Base-by-base conservation (phyloP, 2,113 vertebrate species). In the Carassius gibelio region DNA sequence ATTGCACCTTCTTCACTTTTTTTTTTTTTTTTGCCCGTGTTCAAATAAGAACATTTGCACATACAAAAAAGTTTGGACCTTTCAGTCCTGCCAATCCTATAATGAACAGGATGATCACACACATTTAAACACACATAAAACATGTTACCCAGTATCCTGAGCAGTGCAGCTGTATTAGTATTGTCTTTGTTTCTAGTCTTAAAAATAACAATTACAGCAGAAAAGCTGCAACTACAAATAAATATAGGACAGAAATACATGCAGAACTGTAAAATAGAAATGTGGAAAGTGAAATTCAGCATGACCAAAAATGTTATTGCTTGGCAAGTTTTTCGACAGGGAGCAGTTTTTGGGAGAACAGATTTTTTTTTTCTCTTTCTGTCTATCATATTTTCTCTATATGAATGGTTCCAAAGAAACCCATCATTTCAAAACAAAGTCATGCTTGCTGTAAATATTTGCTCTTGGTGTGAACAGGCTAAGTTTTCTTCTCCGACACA, bases 401-500 rank as follows among this genome's bases (percentile, higher is more conserved):
- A 13, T 14, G 45, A 48, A 48, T 48, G 45, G 45, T 48, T 55
- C 48, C 48, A 30, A 23, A 30, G 42, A 76, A 76, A 55, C 7
- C 0, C 26, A 34, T 55, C 0, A 0, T 19, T 76, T 76, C 8
- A 55, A 55, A 34, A 23, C 48, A 26, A 55, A 76, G 26, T 55
- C 8, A 19, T 23, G 74, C 52, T 52, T 34, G 48, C 74, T 75
- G 48, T 30, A 14, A 30, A 55, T 55, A 34, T 34, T 19, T 76
- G 14, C 75, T 55, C 50, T 75, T 15, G 72, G n/a, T 75, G 72
- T 74, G 69, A 74, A 45, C 36, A 72, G 36, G 19, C 17, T n/a
- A 42, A 42, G 71, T 48, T 74, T 74, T 74, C 21, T 4, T 74
- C 45, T 26, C 10, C 9, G 45, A 55, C 48, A 52, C 75, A 55